Conservation (phyloP, 92 coral and sea anemone species). For the Galaxea fascicularis region DNA sequence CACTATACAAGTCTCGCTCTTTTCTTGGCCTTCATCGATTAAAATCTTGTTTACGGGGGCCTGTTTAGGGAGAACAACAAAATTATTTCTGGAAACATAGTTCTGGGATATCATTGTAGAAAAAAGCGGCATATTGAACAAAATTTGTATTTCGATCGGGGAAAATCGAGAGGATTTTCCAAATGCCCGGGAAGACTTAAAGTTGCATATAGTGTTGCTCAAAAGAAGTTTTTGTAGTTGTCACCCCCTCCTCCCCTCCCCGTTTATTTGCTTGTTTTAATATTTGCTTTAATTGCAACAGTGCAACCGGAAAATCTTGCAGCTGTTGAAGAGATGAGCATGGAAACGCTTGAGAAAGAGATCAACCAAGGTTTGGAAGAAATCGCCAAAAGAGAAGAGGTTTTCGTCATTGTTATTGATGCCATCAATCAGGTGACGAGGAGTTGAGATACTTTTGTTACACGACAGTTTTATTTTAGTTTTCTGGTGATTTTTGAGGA, state of each 20-base stretch:
- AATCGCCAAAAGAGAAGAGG: conserved; percentile 58
- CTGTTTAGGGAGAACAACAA: too few relatives aligned
- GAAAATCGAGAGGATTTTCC: too few relatives aligned
- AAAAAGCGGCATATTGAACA: too few relatives aligned
- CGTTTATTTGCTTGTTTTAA: not conserved
- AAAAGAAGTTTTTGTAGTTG: not conserved
- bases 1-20: too few relatives aligned
- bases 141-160: too few relatives aligned
- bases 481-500: not conserved
- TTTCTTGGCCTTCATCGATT: too few relatives aligned
- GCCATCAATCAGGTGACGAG: conserved; percentile 78
- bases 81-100: too few relatives aligned
- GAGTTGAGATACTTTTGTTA: not conserved
- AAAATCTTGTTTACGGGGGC: too few relatives aligned
- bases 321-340: conserved; percentile 46
- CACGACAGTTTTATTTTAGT: not conserved
- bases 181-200: too few relatives aligned
- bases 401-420: conserved; percentile 73
- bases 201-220: too few relatives aligned
- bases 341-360: conserved; percentile 42
- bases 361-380: conserved; percentile 55
- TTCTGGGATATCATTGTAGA: too few relatives aligned
- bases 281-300: not conserved
- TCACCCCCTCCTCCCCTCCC: not conserved
- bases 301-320: conserved; percentile 16